These are phyloP conservation scores for Parnassius orleans DNA, from an alignment of 2,888 invertebrate genomes.

Conservation along the genomic window DNA sequence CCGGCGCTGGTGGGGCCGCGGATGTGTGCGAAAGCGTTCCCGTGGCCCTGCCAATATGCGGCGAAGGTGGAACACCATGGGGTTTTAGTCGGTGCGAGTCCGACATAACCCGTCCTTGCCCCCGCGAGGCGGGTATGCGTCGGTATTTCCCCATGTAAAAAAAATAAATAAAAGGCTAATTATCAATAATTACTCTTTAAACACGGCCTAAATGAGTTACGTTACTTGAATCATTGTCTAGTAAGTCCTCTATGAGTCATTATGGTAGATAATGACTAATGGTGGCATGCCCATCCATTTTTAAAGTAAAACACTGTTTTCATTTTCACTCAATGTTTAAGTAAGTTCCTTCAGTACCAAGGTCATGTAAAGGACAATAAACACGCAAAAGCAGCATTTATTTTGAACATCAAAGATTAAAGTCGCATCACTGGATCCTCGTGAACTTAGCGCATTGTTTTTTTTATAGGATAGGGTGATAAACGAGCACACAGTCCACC, in stretches of 20 bases:
- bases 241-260: conserved; percentile 1
- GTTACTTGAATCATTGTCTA: neutral
- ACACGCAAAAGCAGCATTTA: conserved; percentile 8
- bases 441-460: conserved; percentile 12
- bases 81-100: too few species aligned
- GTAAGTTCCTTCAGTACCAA: neutral
- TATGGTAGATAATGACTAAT: conserved; percentile 6
- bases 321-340: conserved; percentile 13
- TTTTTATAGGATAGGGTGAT: too few species aligned
- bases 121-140: too few species aligned
- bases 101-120: too few species aligned
- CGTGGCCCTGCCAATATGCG: too few species aligned
- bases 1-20: too few species aligned
- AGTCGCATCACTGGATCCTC: conserved; percentile 7
- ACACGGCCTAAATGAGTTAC: neutral
- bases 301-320: conserved; percentile 7
- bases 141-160: too few species aligned
- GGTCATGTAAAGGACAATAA: neutral
- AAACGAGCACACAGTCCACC: too few species aligned
- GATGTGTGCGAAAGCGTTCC: too few species aligned
- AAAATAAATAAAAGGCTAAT: too few species aligned
- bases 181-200: neutral
- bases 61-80: too few species aligned
- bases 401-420: conserved; percentile 8
- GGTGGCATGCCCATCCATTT: conserved; percentile 7